A percentile compares a stretch with the other conserved stretches of the same genome.
phyloP scores from a whole-genome alignment of 2,113 vertebrate species.

The Mixornis gularis region DNA sequence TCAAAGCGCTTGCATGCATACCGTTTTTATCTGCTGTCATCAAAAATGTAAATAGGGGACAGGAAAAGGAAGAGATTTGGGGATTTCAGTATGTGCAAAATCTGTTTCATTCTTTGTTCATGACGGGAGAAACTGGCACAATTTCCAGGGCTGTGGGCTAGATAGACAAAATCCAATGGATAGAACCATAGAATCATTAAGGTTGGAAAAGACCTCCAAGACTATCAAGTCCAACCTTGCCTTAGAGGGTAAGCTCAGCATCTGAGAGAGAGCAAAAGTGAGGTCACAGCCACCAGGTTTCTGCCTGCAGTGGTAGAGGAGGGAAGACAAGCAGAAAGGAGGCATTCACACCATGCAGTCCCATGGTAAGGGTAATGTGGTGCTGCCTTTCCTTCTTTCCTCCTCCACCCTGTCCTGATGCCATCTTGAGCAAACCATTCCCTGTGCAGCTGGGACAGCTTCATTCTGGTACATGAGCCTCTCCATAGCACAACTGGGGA shows the following conservation, averaged over 20 bases:
- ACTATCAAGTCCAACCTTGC: background rate
- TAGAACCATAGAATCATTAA: background rate
- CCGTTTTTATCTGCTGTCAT: background rate
- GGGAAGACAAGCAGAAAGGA: background rate
- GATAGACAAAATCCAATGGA: background rate
- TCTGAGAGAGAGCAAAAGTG: background rate
- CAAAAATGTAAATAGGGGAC: background rate
- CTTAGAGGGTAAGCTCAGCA: background rate
- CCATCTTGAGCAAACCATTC: background rate
- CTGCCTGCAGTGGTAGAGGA: background rate
- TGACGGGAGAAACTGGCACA: background rate
- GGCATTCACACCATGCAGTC: background rate
- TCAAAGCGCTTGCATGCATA: background rate
- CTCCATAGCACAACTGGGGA: background rate
- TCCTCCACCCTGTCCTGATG: background rate
- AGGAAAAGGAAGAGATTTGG: background rate
- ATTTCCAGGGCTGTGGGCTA: too few relatives aligned
- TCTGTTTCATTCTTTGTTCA: background rate
- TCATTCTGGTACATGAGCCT: fast-evolving
- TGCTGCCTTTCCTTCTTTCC: background rate
- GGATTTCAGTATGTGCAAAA: background rate
- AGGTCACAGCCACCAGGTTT: background rate
- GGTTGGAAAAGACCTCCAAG: background rate
- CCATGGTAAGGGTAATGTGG: fast-evolving
- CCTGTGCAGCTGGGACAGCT: background rate